Evolutionary conservation across 2,113 vertebrate genomes (phyloP).

Genomic region (Gavialis gangeticus): DNA sequence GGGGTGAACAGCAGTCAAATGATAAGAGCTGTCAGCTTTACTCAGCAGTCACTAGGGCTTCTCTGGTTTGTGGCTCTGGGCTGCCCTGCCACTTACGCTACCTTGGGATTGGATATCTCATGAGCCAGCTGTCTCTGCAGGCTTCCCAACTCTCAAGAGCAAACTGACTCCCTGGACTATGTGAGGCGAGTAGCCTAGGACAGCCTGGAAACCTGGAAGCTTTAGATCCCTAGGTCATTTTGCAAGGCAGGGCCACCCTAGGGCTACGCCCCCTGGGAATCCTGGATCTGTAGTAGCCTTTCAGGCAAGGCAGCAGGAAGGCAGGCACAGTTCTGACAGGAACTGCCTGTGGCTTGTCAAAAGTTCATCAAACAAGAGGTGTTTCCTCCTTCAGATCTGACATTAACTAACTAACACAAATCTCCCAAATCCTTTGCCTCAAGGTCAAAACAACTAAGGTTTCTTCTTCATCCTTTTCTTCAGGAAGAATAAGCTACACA

Average conservation of each 20-base stretch:
- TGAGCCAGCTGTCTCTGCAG: too few relatives aligned
- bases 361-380: neutral
- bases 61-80: too few relatives aligned
- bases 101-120: too few relatives aligned
- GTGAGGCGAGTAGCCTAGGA: too few relatives aligned
- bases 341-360: slow-evolving; percentile 19
- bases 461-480: slow-evolving; percentile 6
- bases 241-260: neutral
- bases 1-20: too few relatives aligned
- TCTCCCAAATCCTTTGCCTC: neutral
- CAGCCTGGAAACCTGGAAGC: too few relatives aligned
- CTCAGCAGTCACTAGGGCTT: too few relatives aligned
- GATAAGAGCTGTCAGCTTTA: too few relatives aligned
- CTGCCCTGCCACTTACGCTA: too few relatives aligned
- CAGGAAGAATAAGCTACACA: slow-evolving; percentile 2
- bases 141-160: too few relatives aligned
- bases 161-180: too few relatives aligned
- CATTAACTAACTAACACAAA: neutral
- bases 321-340: neutral
- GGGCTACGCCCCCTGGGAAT: neutral
- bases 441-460: neutral
- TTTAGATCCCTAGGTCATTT: neutral
- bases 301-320: neutral
- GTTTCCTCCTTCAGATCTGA: neutral
- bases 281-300: neutral